Evolutionary conservation across 2,797 vertebrate genomes (phyloP).

Genomic region (Urocyon cinereoargenteus): DNA sequence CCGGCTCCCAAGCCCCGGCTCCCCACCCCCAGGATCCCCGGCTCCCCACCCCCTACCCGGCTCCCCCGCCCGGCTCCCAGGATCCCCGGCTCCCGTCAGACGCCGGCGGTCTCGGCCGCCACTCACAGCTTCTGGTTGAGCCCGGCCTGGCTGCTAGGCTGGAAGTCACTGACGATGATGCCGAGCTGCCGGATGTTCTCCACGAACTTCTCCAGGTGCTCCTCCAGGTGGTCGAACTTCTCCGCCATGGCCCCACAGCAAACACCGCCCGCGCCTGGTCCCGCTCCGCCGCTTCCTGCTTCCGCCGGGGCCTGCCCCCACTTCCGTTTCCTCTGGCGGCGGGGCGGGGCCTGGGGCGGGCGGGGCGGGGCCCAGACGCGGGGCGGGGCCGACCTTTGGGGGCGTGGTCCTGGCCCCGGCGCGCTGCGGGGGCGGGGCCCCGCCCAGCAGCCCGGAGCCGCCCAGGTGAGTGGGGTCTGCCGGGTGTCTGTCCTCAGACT

Average conservation of each 20-base stretch:
- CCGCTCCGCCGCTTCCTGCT: neutral
- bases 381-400: rapidly evolving
- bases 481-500: rapidly evolving
- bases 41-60: neutral
- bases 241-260: constrained; percentile 91
- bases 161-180: constrained; percentile 99
- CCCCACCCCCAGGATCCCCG: neutral
- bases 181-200: constrained; percentile 99
- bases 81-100: neutral
- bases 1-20: no score
- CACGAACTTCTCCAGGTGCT: constrained; percentile 98
- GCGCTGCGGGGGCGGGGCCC: neutral
- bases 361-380: neutral
- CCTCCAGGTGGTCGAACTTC: constrained; percentile 98
- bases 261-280: rapidly evolving
- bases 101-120: neutral
- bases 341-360: rapidly evolving
- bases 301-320: rapidly evolving
- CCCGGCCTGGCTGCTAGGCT: constrained; percentile 98
- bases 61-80: neutral
- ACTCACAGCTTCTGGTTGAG: constrained; percentile 99
- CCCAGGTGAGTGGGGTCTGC: rapidly evolving
- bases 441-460: neutral
- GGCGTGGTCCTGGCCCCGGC: rapidly evolving
- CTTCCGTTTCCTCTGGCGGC: constrained; percentile 53